Evolutionary conservation across 1,140 invertebrate species (phyloP).

Genomic region (Copidosoma floridanum): DNA sequence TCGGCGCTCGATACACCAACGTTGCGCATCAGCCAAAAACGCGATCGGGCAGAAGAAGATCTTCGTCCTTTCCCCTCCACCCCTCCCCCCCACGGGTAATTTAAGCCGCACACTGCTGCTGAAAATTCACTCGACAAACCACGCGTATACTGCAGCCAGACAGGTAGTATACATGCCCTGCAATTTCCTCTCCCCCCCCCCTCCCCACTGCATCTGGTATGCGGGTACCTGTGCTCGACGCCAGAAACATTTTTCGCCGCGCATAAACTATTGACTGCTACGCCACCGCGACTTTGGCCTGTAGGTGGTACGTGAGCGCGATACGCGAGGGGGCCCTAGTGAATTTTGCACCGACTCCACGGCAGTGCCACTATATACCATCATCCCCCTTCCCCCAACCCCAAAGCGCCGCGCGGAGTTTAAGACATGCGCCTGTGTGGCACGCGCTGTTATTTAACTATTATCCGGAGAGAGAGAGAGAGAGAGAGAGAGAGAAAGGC

Average conservation of each 20-base stretch:
- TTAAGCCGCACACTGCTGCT: too few species aligned
- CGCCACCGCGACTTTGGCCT: neutral
- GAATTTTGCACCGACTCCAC: slow-evolving; percentile 16
- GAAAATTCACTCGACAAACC: too few species aligned
- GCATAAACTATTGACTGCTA: slow-evolving; percentile 19
- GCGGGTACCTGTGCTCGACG: too few species aligned
- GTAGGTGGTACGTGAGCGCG: neutral
- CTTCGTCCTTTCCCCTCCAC: too few species aligned
- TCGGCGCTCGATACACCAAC: too few species aligned
- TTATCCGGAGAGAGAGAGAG: slow-evolving; percentile 5
- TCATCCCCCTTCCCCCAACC: too few species aligned
- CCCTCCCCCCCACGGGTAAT: too few species aligned
- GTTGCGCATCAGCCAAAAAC: too few species aligned
- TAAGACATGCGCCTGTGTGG: slow-evolving; percentile 7
- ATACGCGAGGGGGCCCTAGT: slow-evolving; percentile 2
- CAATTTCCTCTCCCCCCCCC: slow-evolving; percentile 19
- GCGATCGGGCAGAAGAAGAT: too few species aligned
- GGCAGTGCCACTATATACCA: too few species aligned
- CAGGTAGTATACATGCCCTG: slow-evolving; percentile 23
- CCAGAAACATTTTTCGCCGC: slow-evolving; percentile 23
- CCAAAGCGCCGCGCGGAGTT: neutral
- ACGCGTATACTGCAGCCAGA: too few species aligned
- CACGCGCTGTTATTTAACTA: slow-evolving; percentile 14
- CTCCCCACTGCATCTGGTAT: slow-evolving; percentile 13
- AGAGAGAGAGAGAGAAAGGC: too few species aligned